These are phyloP conservation scores for Ispidina picta DNA, from an alignment of 2,797 vertebrate genomes.

Conservation along the genomic window DNA sequence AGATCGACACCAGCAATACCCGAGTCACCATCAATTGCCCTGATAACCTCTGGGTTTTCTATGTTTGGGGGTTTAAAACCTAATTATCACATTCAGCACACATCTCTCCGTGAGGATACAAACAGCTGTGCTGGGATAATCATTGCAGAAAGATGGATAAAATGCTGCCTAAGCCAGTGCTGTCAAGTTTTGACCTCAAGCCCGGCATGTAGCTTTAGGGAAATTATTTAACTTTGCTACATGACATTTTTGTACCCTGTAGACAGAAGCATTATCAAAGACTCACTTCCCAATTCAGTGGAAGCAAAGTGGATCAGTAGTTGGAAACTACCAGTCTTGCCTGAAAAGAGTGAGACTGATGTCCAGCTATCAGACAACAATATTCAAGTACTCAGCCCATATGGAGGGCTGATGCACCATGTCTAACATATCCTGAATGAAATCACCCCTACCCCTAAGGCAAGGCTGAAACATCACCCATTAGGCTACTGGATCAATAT, in stretches of 20 bases:
- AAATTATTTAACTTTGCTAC: constrained; percentile 4
- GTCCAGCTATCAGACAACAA: neutral
- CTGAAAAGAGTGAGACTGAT: neutral
- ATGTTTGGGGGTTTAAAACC: neutral
- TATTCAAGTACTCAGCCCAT: neutral
- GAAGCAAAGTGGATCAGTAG: neutral
- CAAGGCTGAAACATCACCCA: neutral
- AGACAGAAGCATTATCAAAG: neutral
- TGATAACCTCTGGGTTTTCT: neutral
- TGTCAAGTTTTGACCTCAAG: neutral
- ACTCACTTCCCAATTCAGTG: neutral
- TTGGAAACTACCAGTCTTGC: neutral
- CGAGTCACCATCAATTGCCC: neutral
- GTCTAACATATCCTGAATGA: neutral
- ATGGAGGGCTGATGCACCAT: neutral
- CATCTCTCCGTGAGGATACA: neutral
- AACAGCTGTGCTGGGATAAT: neutral
- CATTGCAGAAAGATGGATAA: neutral
- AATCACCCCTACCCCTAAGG: neutral
- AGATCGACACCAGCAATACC: neutral
- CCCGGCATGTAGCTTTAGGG: neutral
- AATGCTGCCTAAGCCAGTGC: neutral
- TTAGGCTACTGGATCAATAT: neutral
- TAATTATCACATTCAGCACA: neutral
- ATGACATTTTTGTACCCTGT: neutral